Base-by-base conservation (phyloP, 2,888 invertebrate genomes). In the Agrotis ipsilon region DNA sequence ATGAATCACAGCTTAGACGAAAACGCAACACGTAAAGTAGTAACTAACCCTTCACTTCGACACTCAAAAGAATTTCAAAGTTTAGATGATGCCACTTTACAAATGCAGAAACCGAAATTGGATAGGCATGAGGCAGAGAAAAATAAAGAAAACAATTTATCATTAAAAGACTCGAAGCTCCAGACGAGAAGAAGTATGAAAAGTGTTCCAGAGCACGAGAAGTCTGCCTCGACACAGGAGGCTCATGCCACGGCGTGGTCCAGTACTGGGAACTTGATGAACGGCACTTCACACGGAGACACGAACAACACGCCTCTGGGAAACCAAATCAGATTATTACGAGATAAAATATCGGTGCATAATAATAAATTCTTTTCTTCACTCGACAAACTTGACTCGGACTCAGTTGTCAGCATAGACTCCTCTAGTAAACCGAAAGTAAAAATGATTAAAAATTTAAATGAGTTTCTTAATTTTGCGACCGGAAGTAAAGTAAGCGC, bases 401-500 rank as follows among this genome's bases (percentile, higher is more conserved):
- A 88, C 61, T 78, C 91, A 19, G 88, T 80, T 83, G 88, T 80
- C 82, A 92, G 76, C 89, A 90, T 89, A 85, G 97, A 92, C 85
- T 90, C 85, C 68, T 88, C 73, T 81, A 94, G 85, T 76, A 94
- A 91, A 87, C 93, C 93, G 46, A 92, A 91, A 94, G 94, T 94
- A 82, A 96, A 89, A 89, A 93, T 93, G 94, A 98, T 98, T 3
- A 98, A 98, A 92, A 98, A 98, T 92, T 96, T 98, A 49, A 98
- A 98, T 87, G 98, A 98, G 93, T 98, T 98, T 90, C 95, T 98
- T 0, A 98, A 97, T 87, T 98, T 98, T 87, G 97, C 98, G 1
- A 96, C 97, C 3, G 96, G 97, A 2, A 97, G 97, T 89, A 97
- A 97, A 91, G 78, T 88, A 49, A 68, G 78, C 11, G 86, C 75